phyloP scores from a whole-genome alignment of 2,797 vertebrate genomes.

The Lagodon rhomboides region DNA sequence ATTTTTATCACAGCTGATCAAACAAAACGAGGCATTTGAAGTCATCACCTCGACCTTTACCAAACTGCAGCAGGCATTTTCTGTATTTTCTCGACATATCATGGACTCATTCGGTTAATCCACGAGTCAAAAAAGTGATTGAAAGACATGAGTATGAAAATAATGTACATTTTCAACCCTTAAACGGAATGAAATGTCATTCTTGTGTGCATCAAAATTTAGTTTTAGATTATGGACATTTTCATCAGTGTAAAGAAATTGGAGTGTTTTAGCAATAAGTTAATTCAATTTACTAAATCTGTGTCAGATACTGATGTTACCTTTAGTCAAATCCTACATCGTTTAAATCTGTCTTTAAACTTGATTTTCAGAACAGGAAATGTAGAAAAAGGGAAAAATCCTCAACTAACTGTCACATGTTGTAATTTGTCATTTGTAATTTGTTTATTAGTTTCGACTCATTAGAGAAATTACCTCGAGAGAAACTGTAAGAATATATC shows the following conservation, averaged over 20 bases:
- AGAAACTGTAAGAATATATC: not conserved
- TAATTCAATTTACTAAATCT: not conserved
- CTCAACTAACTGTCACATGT: too few relatives aligned
- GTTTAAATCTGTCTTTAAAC: not conserved
- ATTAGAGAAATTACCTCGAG: not conserved
- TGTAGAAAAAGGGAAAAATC: too few relatives aligned
- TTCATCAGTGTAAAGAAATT: not conserved
- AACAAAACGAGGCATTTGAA: conserved; percentile 1
- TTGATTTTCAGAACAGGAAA: too few relatives aligned
- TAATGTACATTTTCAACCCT: not conserved
- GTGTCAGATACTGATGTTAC: not conserved
- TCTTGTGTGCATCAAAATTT: not conserved
- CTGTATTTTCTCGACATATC: not conserved
- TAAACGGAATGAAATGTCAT: not conserved
- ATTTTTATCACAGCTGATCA: not conserved
- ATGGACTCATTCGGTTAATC: not conserved
- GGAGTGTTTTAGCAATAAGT: not conserved
- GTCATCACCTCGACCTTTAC: not conserved
- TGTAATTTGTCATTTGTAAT: too few relatives aligned
- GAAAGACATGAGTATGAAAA: not conserved
- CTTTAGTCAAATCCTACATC: not conserved
- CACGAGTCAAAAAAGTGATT: not conserved
- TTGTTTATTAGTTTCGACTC: too few relatives aligned
- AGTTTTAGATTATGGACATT: not conserved
- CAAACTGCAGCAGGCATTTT: not conserved